Evolutionary conservation across 2,888 invertebrate genomes (phyloP).

Genomic region (Rhorus exstirpatorius): DNA sequence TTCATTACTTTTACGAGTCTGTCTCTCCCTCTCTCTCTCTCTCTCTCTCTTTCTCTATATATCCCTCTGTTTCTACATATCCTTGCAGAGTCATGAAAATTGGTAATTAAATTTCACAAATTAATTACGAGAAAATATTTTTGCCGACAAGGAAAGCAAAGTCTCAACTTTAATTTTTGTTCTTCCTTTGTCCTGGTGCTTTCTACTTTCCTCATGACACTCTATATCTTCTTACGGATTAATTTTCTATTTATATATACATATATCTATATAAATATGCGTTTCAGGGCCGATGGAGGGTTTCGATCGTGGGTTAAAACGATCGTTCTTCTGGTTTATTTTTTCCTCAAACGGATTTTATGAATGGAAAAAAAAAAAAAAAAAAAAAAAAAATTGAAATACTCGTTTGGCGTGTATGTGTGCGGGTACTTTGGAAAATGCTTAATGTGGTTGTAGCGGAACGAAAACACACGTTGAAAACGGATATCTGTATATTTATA

Average conservation of each 20-base stretch:
- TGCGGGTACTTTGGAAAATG: slow-evolving; percentile 70
- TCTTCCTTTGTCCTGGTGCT: slow-evolving; percentile 62
- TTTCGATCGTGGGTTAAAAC: slow-evolving; percentile 59
- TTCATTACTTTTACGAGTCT: neutral
- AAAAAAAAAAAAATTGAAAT: too few relatives aligned
- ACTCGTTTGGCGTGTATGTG: slow-evolving; percentile 67
- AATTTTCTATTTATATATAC: slow-evolving; percentile 54
- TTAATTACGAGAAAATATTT: neutral
- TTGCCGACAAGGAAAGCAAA: slow-evolving; percentile 6
- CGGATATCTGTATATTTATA: slow-evolving; percentile 17
- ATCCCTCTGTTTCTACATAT: slow-evolving; percentile 4
- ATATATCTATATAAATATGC: neutral
- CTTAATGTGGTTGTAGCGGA: slow-evolving; percentile 74
- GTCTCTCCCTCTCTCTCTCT: slow-evolving; percentile 21
- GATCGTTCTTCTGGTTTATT: slow-evolving; percentile 55
- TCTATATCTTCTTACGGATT: slow-evolving; percentile 56
- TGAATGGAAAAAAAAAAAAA: slow-evolving; percentile 33
- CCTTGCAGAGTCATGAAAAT: neutral
- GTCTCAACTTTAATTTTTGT: slow-evolving; percentile 16
- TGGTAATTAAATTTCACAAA: neutral
- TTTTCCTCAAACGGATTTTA: slow-evolving; percentile 32
- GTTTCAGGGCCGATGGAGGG: slow-evolving; percentile 63
- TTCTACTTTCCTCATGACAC: slow-evolving; percentile 64
- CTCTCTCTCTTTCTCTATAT: neutral
- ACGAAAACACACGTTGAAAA: slow-evolving; percentile 53